Evolutionary conservation across 2,113 vertebrate species (phyloP), one percentile per base, ranked within the genome.

Genomic region (Malurus melanocephalus): DNA sequence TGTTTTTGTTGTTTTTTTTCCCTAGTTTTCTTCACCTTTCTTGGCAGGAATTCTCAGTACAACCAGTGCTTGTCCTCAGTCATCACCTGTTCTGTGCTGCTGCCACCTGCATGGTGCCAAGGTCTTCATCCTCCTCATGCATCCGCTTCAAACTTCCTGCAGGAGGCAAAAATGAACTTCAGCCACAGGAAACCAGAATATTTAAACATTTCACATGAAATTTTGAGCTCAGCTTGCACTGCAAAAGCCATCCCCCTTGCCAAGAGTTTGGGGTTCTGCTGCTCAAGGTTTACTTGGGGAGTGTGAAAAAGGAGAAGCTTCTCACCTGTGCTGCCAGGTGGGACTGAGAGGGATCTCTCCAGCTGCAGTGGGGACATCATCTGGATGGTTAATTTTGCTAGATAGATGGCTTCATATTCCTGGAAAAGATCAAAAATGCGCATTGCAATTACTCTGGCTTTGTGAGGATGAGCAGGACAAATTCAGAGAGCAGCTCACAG

Each of bases 321-420:
- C 96, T 96, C 92, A 99, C 99, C 99, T 98, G 98, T 96, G 93
- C 97, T 97, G 80, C 98, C 98, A 87, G 98, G 97, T 93, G 99
- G 98, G 87, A 99, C 96, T 48, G 98, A 97, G 77, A 99, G 98
- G 16, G 99, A 98, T 88, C 98, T 97, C 95, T 98, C 99, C 97
- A 99, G 74, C 96, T 99, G 98, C 93, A 99, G 96, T 32, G 99
- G 99, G 81, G 99, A 98, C 99, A 99, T 99, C 99, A 99, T 99
- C 96, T 99, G 98, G 96, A 99, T 99, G 95, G 99, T 99, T 95
- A 99, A 94, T 96, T 98, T 99, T 97, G 99, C 99, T 91, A 99
- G 96, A 97, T 99, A 99, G 97, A 99, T 99, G 94, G 99, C 99
- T 98, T 99, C 99, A 93, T 99, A 99, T 97, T 99, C 99, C 99